Evolutionary conservation across 2,113 vertebrate genomes (phyloP).

Genomic region (Conger conger): DNA sequence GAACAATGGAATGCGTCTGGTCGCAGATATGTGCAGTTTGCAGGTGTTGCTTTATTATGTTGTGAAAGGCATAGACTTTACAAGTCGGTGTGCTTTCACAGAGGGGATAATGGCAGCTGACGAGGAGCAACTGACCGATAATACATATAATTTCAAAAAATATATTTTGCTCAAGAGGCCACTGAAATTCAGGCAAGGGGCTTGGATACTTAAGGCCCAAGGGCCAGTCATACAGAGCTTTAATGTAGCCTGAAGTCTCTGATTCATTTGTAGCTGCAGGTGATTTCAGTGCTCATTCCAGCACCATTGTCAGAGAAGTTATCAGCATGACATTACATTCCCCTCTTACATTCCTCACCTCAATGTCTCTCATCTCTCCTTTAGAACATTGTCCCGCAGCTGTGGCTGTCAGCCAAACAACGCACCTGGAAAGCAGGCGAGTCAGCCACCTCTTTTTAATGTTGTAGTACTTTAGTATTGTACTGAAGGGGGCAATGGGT

Average conservation of each 20-base stretch:
- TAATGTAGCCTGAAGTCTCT: not conserved
- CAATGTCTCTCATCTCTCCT: slow-evolving; percentile 13
- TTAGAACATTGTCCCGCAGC: slow-evolving; percentile 58
- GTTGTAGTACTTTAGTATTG: not conserved
- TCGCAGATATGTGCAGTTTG: not conserved
- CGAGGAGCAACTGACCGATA: not conserved
- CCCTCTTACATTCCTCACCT: not conserved
- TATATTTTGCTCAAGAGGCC: not conserved
- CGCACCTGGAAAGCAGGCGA: slow-evolving; percentile 66
- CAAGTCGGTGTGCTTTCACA: not conserved
- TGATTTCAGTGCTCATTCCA: not conserved
- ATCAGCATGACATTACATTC: not conserved
- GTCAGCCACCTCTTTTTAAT: not conserved
- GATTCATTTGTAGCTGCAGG: not conserved
- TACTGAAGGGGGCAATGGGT: too few relatives aligned
- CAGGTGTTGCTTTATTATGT: not conserved
- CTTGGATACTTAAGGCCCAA: not conserved
- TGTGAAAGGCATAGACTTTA: not conserved
- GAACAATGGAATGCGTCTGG: not conserved
- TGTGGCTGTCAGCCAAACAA: slow-evolving; percentile 71
- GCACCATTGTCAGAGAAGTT: not conserved
- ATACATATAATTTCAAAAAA: too few relatives aligned
- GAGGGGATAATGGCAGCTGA: not conserved
- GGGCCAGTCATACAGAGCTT: not conserved
- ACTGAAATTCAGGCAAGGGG: not conserved